phyloP scores from a whole-genome alignment of 2,797 vertebrate species.

The Zenarchopterus dispar region DNA sequence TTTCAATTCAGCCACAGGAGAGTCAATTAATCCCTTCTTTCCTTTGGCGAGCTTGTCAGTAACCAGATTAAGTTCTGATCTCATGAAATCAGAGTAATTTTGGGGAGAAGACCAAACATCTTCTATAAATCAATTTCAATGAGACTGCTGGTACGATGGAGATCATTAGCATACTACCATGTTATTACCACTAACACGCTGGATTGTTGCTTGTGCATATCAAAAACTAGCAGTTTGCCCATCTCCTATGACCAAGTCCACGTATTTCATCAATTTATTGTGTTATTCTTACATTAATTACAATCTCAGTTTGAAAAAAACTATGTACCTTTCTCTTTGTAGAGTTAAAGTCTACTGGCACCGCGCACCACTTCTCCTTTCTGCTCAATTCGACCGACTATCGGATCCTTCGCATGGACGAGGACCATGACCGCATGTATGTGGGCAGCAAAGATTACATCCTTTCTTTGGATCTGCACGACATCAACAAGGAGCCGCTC shows the following conservation, averaged over 20 bases:
- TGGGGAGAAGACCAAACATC: constrained; percentile 26
- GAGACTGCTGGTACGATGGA: constrained; percentile 38
- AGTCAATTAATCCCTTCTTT: constrained; percentile 35
- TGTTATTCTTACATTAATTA: constrained; percentile 34
- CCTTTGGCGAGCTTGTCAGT: constrained; percentile 41
- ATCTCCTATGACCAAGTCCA: constrained; percentile 33
- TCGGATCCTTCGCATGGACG: constrained; percentile 96
- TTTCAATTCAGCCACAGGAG: constrained; percentile 30
- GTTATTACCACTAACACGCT: constrained; percentile 16
- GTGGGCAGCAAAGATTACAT: constrained; percentile 99
- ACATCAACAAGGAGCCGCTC: constrained; percentile 99
- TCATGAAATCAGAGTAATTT: constrained; percentile 40
- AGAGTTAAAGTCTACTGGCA: constrained; percentile 95
- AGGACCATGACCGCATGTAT: constrained; percentile 99
- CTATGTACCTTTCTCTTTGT: constrained; percentile 33
- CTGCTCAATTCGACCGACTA: constrained; percentile 97
- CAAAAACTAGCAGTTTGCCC: constrained; percentile 39
- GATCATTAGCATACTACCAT: constrained; percentile 37
- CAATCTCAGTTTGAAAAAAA: constrained; percentile 38
- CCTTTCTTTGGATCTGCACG: constrained; percentile 95
- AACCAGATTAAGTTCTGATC: constrained; percentile 39
- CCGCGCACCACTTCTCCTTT: constrained; percentile 97
- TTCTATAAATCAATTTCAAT: constrained; percentile 47
- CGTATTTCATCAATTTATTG: constrained; percentile 41
- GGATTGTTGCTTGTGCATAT: constrained; percentile 7